Conservation (phyloP, 2,888 invertebrate species). For the Troglohyphantes excavatus region DNA sequence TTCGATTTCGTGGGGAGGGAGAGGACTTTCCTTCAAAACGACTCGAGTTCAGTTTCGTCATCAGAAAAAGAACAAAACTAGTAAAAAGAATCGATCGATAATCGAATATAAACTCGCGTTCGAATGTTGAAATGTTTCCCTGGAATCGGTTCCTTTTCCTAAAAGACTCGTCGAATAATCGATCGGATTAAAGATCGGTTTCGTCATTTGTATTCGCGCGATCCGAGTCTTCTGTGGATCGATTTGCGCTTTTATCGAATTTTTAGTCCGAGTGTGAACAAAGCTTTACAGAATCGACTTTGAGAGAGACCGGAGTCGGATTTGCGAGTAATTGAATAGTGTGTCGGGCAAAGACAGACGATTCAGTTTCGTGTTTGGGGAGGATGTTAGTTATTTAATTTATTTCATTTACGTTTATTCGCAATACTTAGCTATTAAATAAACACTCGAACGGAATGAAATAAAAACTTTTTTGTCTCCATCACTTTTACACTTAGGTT, state of each 20-base stretch:
- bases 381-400: neutral
- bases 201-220: neutral
- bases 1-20: too few species aligned
- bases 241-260: neutral
- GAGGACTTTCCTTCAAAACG: neutral
- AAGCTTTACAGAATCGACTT: neutral
- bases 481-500: too few species aligned
- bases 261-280: neutral
- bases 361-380: neutral
- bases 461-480: too few species aligned
- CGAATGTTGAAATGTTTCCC: neutral
- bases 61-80: neutral
- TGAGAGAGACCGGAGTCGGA: neutral
- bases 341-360: neutral
- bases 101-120: neutral
- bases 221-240: neutral
- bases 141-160: neutral
- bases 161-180: neutral
- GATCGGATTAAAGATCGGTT: neutral
- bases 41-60: slow-evolving; percentile 5
- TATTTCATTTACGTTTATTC: too few species aligned
- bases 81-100: neutral
- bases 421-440: too few species aligned
- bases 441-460: too few species aligned
- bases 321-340: neutral